Conservation (phyloP, 2,888 invertebrate species). For the Zelleria hepariella region DNA sequence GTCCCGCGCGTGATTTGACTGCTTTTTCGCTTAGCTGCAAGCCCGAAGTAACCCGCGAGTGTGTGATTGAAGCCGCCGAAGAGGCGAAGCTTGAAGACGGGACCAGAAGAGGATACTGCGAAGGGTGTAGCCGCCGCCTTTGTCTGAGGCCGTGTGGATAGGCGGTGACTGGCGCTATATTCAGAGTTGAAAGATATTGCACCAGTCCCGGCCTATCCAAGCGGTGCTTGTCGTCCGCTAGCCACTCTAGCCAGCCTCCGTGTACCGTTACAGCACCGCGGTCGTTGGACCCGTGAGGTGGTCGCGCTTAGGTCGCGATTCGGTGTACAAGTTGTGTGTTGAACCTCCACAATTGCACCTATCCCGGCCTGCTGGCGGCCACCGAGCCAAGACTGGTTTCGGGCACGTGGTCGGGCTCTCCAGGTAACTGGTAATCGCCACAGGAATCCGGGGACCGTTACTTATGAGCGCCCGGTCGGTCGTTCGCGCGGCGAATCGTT, state of each 20-base stretch:
- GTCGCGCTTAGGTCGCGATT: constrained; percentile 70
- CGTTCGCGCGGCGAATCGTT: neutral
- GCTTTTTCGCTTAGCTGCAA: constrained; percentile 12
- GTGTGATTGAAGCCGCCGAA: neutral
- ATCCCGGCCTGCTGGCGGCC: constrained; percentile 71
- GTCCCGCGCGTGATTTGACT: constrained; percentile 33
- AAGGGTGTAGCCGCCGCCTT: constrained; percentile 50
- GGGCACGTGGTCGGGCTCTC: constrained; percentile 1
- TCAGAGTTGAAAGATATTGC: constrained; percentile 67
- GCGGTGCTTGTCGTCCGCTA: constrained; percentile 66
- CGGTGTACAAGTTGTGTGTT: constrained; percentile 65
- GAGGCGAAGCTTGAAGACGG: neutral
- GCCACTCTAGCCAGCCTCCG: constrained; percentile 61
- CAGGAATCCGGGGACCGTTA: neutral
- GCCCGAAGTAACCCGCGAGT: neutral
- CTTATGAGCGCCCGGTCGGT: neutral
- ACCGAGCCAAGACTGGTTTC: constrained; percentile 23
- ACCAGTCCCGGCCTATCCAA: constrained; percentile 74
- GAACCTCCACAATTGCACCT: constrained; percentile 60
- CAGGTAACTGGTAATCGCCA: neutral
- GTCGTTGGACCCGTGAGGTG: constrained; percentile 49
- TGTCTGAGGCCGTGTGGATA: constrained; percentile 65
- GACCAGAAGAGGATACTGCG: constrained; percentile 10
- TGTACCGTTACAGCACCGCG: constrained; percentile 64
- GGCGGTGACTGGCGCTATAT: constrained; percentile 71